Evolutionary conservation across 2,797 vertebrate genomes (phyloP).

Genomic region (Sebastes itinus): DNA sequence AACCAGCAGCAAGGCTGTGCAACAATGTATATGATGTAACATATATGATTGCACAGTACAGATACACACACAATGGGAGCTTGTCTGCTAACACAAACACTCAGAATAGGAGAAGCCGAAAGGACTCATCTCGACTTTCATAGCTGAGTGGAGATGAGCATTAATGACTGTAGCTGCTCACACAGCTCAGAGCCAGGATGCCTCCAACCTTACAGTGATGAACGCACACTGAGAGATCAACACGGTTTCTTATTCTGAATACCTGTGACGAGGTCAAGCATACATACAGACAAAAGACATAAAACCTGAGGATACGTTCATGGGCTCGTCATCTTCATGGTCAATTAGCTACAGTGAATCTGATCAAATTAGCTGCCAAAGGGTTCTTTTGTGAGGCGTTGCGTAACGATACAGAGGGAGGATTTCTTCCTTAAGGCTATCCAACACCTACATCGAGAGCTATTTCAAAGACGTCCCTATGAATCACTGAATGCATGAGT

Average conservation of each 20-base stretch:
- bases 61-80: background rate
- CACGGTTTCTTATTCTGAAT: constrained; percentile 15
- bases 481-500: constrained; percentile 37
- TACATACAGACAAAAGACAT: background rate
- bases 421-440: constrained; percentile 35
- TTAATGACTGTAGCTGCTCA: constrained; percentile 51
- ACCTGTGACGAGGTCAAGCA: constrained; percentile 11
- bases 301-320: background rate
- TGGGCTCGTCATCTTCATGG: constrained; percentile 14
- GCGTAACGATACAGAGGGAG: constrained; percentile 17
- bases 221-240: background rate
- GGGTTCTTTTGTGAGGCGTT: constrained; percentile 29
- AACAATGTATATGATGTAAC: background rate
- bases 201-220: constrained; percentile 8
- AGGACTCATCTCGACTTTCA: constrained; percentile 57
- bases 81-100: constrained; percentile 1
- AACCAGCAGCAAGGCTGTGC: background rate
- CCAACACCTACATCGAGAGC: constrained; percentile 36
- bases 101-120: background rate
- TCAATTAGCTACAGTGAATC: constrained; percentile 45
- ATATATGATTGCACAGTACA: background rate
- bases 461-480: constrained; percentile 27
- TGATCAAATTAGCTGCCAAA: constrained; percentile 36
- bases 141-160: constrained; percentile 53
- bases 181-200: constrained; percentile 23